These are phyloP conservation scores for Epizoanthus fatuus DNA, from an alignment of 92 coral and sea anemone species.

Conservation along the genomic window DNA sequence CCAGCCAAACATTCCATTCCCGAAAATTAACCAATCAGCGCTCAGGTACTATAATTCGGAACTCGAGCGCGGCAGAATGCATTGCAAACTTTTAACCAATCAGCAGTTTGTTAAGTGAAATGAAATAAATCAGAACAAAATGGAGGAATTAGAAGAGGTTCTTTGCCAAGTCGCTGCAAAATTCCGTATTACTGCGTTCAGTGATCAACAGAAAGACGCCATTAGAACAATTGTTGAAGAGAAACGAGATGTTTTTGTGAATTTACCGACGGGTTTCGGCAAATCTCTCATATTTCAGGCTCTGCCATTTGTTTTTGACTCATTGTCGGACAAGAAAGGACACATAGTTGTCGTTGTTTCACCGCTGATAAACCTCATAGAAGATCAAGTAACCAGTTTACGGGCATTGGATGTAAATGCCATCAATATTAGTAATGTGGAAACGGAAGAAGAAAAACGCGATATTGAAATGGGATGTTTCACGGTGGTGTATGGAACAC, in stretches of 20 bases:
- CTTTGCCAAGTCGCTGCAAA: background rate
- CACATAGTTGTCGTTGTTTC: slow-evolving; percentile 54
- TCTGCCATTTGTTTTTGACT: slow-evolving; percentile 32
- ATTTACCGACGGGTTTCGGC: slow-evolving; percentile 49
- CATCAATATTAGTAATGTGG: slow-evolving; percentile 50
- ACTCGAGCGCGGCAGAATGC: slow-evolving; percentile 1
- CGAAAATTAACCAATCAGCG: background rate
- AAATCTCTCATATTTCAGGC: slow-evolving; percentile 45
- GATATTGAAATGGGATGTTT: slow-evolving; percentile 46
- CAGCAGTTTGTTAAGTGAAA: background rate
- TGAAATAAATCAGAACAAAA: background rate
- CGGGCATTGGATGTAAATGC: slow-evolving; percentile 50
- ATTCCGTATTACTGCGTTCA: background rate
- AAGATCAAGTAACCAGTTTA: slow-evolving; percentile 63
- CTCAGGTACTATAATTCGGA: background rate
- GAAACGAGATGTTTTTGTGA: slow-evolving; percentile 33
- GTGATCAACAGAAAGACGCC: background rate
- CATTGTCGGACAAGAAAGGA: slow-evolving; percentile 12
- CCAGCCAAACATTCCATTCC: slow-evolving; percentile 2
- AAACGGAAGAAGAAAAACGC: slow-evolving; percentile 36
- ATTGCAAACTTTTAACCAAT: background rate
- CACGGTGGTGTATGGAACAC: slow-evolving; percentile 61
- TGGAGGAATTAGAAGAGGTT: background rate
- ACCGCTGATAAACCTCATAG: slow-evolving; percentile 57
- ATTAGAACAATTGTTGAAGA: slow-evolving; percentile 14